Percentiles rank a stretch among this genome's conserved stretches.
Conservation (phyloP, 1,140 invertebrate species). For the Globodera rostochiensis region DNA sequence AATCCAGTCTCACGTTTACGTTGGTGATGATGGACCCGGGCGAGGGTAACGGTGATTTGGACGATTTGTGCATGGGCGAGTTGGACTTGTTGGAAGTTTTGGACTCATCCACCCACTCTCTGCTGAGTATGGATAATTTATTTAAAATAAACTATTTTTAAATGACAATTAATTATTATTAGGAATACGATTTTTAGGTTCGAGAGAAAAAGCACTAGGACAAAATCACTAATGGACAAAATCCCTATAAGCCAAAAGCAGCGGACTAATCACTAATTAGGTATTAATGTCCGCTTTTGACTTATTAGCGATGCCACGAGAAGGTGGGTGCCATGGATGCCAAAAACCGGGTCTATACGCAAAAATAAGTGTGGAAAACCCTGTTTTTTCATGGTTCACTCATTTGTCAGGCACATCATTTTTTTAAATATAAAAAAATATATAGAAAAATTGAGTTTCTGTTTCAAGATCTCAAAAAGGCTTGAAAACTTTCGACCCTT, state of each 20-base stretch:
- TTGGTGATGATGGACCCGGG: conserved; percentile 30
- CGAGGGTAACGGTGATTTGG: conserved; percentile 35
- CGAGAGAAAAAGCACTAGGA: too few species aligned
- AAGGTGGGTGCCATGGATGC: neutral
- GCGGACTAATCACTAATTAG: too few species aligned
- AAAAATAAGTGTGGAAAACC: neutral
- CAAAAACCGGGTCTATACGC: neutral
- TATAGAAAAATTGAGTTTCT: too few species aligned
- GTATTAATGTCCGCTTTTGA: too few species aligned
- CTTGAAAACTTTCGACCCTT: too few species aligned
- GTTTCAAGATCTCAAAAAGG: too few species aligned
- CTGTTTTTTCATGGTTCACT: too few species aligned
- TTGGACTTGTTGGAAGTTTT: conserved; percentile 27
- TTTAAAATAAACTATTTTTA: neutral
- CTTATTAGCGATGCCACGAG: neutral
- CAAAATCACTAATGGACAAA: neutral
- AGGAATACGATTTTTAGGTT: too few species aligned
- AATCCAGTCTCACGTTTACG: conserved; percentile 31
- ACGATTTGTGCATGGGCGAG: conserved; percentile 40
- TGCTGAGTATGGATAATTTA: conserved; percentile 30
- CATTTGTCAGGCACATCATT: too few species aligned
- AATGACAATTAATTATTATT: neutral
- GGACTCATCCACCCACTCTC: conserved; percentile 18
- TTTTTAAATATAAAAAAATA: too few species aligned
- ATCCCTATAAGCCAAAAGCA: too few species aligned